Evolutionary conservation across 2,888 invertebrate species (phyloP).

Genomic region (Carterocephalus palaemon): DNA sequence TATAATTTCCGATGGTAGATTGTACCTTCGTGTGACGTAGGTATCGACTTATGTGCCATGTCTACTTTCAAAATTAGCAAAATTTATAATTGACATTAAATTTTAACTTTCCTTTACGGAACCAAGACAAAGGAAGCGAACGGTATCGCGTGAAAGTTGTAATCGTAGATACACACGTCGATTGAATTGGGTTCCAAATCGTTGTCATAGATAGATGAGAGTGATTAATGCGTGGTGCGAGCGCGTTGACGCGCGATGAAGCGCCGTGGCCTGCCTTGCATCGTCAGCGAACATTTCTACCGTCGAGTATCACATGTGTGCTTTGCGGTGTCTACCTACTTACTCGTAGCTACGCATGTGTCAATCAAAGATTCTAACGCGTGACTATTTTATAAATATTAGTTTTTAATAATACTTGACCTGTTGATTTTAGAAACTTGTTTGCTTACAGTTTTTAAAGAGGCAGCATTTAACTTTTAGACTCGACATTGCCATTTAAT

Average conservation of each 20-base stretch:
- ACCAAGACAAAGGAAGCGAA: slow-evolving; percentile 17
- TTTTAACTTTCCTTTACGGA: slow-evolving; percentile 23
- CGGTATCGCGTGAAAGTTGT: slow-evolving; percentile 22
- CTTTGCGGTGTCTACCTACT: slow-evolving; percentile 30
- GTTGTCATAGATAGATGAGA: slow-evolving; percentile 23
- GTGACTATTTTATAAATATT: no score
- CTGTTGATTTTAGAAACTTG: no score
- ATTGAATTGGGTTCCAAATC: slow-evolving; percentile 20
- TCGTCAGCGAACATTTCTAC: slow-evolving; percentile 14
- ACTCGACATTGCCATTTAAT: no score
- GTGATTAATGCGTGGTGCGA: slow-evolving; percentile 10
- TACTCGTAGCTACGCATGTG: no score
- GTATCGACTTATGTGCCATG: no score
- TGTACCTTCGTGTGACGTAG: no score
- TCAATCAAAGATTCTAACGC: no score
- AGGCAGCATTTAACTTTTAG: no score
- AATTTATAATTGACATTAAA: slow-evolving; percentile 15
- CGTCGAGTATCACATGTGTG: slow-evolving; percentile 14
- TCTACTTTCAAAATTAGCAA: slow-evolving; percentile 13
- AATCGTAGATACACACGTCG: slow-evolving; percentile 13
- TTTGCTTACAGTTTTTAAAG: no score
- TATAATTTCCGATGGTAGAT: no score
- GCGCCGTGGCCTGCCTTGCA: slow-evolving; percentile 3
- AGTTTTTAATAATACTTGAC: no score
- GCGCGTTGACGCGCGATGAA: slow-evolving; percentile 11